phyloP scores from a whole-genome alignment of 2,113 vertebrate species.

The Spea multiplicata region DNA sequence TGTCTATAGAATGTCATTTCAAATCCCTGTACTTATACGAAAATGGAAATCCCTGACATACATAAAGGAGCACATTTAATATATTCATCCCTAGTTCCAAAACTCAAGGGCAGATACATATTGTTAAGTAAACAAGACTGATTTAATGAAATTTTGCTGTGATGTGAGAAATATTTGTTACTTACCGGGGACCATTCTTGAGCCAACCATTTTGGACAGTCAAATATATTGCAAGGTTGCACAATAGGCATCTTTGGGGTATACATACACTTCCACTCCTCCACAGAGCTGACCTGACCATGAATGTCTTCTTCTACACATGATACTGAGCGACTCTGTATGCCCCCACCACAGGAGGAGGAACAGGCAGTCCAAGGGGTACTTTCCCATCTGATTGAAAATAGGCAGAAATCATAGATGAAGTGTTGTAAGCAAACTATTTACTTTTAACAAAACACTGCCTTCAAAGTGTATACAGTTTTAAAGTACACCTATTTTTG shows the following conservation, averaged over 20 bases:
- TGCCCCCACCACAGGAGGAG: slow-evolving; percentile 88
- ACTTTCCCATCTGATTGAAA: slow-evolving; percentile 89
- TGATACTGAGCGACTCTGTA: slow-evolving; percentile 89
- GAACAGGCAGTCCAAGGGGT: slow-evolving; percentile 96
- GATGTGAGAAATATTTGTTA: neutral
- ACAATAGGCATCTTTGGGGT: slow-evolving; percentile 82
- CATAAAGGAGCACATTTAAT: too few relatives aligned
- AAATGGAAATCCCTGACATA: too few relatives aligned
- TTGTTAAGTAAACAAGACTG: too few relatives aligned
- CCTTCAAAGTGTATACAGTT: too few relatives aligned
- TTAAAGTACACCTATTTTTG: too few relatives aligned
- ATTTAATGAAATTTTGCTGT: neutral
- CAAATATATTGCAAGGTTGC: slow-evolving; percentile 92
- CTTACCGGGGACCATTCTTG: slow-evolving; percentile 97
- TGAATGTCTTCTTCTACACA: slow-evolving; percentile 98
- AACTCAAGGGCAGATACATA: too few relatives aligned
- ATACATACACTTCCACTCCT: slow-evolving; percentile 98
- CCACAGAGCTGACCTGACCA: slow-evolving; percentile 80
- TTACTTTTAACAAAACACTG: too few relatives aligned
- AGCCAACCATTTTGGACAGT: slow-evolving; percentile 94
- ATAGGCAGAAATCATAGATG: neutral
- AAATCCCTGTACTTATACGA: too few relatives aligned
- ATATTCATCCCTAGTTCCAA: too few relatives aligned
- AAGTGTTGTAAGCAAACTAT: too few relatives aligned
- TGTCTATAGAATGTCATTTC: too few relatives aligned